These are phyloP conservation scores for Paragorgia papillata DNA, from an alignment of 92 coral and sea anemone species.

Conservation along the genomic window DNA sequence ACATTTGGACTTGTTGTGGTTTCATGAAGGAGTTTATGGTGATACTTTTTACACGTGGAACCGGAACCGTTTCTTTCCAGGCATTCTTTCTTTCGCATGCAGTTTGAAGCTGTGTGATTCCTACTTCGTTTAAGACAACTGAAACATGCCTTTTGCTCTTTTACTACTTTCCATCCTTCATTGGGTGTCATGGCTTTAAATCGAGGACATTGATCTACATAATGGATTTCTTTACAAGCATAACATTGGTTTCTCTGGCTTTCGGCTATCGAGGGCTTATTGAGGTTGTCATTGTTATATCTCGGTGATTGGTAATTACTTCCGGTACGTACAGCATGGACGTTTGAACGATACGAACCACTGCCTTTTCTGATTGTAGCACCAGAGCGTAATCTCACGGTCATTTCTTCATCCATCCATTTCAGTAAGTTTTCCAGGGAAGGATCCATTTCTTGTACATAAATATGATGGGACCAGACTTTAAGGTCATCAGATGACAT, in stretches of 20 bases:
- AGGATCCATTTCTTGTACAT: conserved; percentile 42
- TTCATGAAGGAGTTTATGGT: conserved; percentile 45
- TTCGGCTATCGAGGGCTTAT: background rate
- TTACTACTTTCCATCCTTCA: conserved; percentile 59
- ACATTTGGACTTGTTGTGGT: background rate
- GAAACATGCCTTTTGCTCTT: conserved; percentile 58
- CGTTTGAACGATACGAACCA: background rate
- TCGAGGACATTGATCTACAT: conserved; percentile 49
- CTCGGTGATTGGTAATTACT: no score
- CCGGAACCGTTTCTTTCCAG: conserved; percentile 35
- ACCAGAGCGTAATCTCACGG: conserved; percentile 51
- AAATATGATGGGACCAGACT: conserved; percentile 61
- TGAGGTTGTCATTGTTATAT: background rate
- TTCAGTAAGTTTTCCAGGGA: conserved; percentile 51
- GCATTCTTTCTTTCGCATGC: conserved; percentile 51
- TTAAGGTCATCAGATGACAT: conserved; percentile 53
- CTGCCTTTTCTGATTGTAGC: conserved; percentile 52
- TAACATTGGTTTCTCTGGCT: conserved; percentile 39
- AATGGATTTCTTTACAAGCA: conserved; percentile 51
- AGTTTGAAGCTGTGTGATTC: conserved; percentile 43
- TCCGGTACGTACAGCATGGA: no score
- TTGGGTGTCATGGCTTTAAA: conserved; percentile 41
- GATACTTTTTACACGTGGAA: conserved; percentile 49
- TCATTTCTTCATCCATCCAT: conserved; percentile 63
- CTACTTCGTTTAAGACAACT: conserved; percentile 57